phyloP scores from a whole-genome alignment of 1,140 invertebrate genomes.

The Condylostylus longicornis region DNA sequence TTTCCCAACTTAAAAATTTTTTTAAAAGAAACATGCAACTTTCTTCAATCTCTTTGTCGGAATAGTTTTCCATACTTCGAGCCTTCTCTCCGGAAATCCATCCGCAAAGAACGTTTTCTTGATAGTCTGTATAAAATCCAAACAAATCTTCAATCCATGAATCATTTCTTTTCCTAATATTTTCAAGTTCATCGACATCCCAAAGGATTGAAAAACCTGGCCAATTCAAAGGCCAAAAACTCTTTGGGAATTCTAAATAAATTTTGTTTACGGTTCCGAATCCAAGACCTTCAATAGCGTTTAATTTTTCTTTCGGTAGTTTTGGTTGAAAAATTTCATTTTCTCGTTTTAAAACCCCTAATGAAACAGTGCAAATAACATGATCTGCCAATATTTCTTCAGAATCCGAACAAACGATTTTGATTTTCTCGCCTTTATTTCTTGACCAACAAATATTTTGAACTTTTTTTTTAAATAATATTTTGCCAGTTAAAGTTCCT shows the following conservation, averaged over 20 bases:
- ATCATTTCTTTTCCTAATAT: constrained; percentile 34
- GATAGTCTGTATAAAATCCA: constrained; percentile 48
- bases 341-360: constrained; percentile 53
- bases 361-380: constrained; percentile 49
- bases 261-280: constrained; percentile 65
- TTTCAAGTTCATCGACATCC: constrained; percentile 38
- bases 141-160: constrained; percentile 49
- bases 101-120: constrained; percentile 50
- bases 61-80: constrained; percentile 39
- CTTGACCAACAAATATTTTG: constrained; percentile 34
- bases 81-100: constrained; percentile 43
- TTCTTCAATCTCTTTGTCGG: constrained; percentile 33
- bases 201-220: constrained; percentile 39
- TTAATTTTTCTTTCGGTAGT: constrained; percentile 43
- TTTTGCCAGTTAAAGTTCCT: constrained; percentile 10
- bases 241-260: constrained; percentile 49
- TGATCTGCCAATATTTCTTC: constrained; percentile 43
- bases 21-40: constrained; percentile 34
- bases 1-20: constrained; percentile 25
- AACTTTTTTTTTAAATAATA: constrained; percentile 33
- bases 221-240: constrained; percentile 48
- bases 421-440: constrained; percentile 20
- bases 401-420: constrained; percentile 43
- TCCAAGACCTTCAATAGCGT: constrained; percentile 45
- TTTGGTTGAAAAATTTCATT: constrained; percentile 42